Conservation (phyloP, 2,888 invertebrate genomes). For the Scaptomyza flava region DNA sequence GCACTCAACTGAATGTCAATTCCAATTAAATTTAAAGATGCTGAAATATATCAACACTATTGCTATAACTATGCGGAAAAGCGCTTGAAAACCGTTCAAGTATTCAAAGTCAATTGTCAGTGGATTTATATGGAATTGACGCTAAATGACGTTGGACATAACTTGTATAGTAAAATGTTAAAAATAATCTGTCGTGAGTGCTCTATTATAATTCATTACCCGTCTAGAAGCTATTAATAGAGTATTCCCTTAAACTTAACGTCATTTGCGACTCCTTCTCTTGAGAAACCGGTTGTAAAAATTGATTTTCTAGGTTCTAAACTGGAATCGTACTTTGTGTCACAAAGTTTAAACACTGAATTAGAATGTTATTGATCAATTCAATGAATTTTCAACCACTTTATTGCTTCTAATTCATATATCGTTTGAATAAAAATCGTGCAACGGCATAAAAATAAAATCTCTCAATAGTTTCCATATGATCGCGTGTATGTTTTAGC, state of each 20-base stretch:
- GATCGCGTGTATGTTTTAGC: conserved; percentile 33
- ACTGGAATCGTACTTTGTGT: background rate
- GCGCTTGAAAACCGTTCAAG: conserved; percentile 14
- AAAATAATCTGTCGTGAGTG: conserved; percentile 1
- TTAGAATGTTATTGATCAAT: no score
- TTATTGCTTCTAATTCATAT: no score
- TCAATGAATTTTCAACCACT: no score
- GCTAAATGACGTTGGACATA: conserved; percentile 31
- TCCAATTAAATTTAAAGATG: conserved; percentile 17
- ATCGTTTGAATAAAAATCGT: background rate
- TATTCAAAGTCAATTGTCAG: conserved; percentile 54
- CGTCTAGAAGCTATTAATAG: background rate
- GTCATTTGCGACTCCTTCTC: background rate
- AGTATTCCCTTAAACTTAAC: background rate
- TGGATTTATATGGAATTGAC: conserved; percentile 42
- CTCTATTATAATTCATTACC: conserved; percentile 5
- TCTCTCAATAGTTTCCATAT: conserved; percentile 9
- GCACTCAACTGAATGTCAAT: conserved; percentile 49
- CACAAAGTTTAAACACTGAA: background rate
- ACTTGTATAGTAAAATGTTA: conserved; percentile 15
- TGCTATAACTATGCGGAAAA: conserved; percentile 52
- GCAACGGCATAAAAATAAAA: conserved; percentile 11
- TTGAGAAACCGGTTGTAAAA: background rate
- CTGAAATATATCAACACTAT: background rate
- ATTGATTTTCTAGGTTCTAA: background rate